Base-by-base conservation (phyloP, 92 coral and sea anemone species). In the Metridium senile region DNA sequence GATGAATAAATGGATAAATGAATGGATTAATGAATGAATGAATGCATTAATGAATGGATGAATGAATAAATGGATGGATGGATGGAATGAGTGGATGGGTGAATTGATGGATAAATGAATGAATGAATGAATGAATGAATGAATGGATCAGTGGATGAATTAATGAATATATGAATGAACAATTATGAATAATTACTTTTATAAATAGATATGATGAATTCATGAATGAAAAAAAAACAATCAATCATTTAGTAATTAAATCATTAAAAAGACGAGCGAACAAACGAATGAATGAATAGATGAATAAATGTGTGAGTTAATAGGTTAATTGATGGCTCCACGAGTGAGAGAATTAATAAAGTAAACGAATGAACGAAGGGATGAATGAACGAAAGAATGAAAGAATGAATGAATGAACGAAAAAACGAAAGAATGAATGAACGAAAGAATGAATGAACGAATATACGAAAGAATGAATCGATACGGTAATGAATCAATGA, bases 51-150 rank as follows among this genome's bases (percentile, higher is more conserved):
- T n/a, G n/a, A 63, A 28, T 31, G 21, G 22, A 20, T 13, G 17
- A 63, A 29, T 13, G 17, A 63, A 28, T 30, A 28, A 63, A 20
- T 28, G 23, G 20, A 28, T 13, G 23, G 45, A 28, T 18, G n/a
- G n/a, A n/a, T n/a, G n/a, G 23, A 63, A 63, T 63, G 21, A 31
- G 28, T 30, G 23, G 26, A 54, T 22, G 23, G 61, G 4, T 22
- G 6, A n/a, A 54, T 54, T 2, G 61, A 54, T 54, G 17, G 61
- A 62, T 20, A 7, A 62, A 62, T 62, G n/a, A 62, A 62, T 62
- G 68, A 62, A 25, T 62, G 35, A 62, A 62, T 62, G 68, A 62
- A 62, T 62, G 35, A 68, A 45, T 10, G 57, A 54, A 54, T 54
- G 61, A 54, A 54, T 16, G 35, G 3, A 64, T 23, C 10, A 33